Percentiles rank a stretch among this genome's conserved stretches.
Conservation (phyloP, 2,797 vertebrate genomes). For the Anabas testudineus region DNA sequence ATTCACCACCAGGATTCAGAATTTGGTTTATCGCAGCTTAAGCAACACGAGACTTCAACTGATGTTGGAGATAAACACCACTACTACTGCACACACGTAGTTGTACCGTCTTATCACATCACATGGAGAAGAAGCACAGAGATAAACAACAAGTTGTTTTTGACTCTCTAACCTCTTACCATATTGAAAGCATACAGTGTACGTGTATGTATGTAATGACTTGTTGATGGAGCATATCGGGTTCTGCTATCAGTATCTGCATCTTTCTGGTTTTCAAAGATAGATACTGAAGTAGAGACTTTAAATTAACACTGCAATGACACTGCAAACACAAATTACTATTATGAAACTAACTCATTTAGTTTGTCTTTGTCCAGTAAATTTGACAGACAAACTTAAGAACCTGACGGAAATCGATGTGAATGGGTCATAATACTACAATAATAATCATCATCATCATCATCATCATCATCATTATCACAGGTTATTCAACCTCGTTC, state of each 20-base stretch:
- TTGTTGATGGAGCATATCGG: slow-evolving; percentile 2
- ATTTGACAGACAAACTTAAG: too few relatives aligned
- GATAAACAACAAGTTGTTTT: background rate
- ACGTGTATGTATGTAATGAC: background rate
- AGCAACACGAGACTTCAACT: background rate
- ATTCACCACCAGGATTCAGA: slow-evolving; percentile 2
- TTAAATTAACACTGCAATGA: background rate
- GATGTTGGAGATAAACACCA: background rate
- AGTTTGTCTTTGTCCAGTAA: too few relatives aligned
- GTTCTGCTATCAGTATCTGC: slow-evolving; percentile 21
- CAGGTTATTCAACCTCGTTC: too few relatives aligned
- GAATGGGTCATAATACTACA: too few relatives aligned
- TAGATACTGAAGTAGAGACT: background rate
- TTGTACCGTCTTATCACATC: background rate
- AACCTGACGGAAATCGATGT: too few relatives aligned
- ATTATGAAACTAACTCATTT: too few relatives aligned
- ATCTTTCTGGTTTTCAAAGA: slow-evolving; percentile 7
- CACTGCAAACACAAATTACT: too few relatives aligned
- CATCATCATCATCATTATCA: too few relatives aligned
- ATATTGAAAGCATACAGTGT: background rate
- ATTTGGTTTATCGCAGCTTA: background rate
- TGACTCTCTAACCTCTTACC: background rate
- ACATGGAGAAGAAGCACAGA: background rate
- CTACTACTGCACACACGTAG: background rate
- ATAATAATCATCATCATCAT: too few relatives aligned